Base-by-base conservation (phyloP, 2,113 vertebrate species). In the Malurus alboscapulatus region DNA sequence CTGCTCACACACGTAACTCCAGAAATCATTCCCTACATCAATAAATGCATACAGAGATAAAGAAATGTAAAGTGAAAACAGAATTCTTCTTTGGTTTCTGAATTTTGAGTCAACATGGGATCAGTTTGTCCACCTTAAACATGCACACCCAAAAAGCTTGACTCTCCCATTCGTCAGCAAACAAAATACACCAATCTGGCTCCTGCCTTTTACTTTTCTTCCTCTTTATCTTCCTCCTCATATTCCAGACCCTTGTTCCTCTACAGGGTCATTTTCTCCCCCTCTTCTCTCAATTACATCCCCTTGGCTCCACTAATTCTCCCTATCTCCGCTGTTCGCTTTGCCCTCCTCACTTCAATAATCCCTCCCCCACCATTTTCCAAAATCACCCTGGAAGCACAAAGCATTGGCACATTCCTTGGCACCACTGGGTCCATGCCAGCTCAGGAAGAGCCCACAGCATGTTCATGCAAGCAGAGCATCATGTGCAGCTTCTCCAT, bases 11-110 rank as follows among this genome's bases (percentile, higher is more conserved):
- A 55, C 27, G 29, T 47, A 58, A 54, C 42, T 66, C 66, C 80
- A 84, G 55, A 57, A 8, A 54, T 27, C n/a, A 19, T 27, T 76
- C 72, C 50, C 45, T 38, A 30, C 20, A 17, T 62, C 38, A 36
- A 58, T 73, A 92, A 87, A 27, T 0, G 0, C 38, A 44, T 6
- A 32, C 0, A 3, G 20, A 50, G 11, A 65, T 54, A 73, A 15
- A 73, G 67, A 36, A 80, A 16, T 14, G 1, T 9, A 48, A 65
- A 69, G 27, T 4, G 10, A 83, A 85, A 87, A 44, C 1, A 58
- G 47, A 34, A 69, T 47, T 30, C 14, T 21, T 48, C 40, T 81
- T 53, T 4, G 1, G 32, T 42, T 77, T 58, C 72, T 69, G 62
- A 75, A 78, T 38, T 67, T 45, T n/a, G 17, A 85, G 44, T 14